These are phyloP conservation scores for Neoarius graeffei DNA, from an alignment of 2,113 vertebrate genomes.

Conservation along the genomic window DNA sequence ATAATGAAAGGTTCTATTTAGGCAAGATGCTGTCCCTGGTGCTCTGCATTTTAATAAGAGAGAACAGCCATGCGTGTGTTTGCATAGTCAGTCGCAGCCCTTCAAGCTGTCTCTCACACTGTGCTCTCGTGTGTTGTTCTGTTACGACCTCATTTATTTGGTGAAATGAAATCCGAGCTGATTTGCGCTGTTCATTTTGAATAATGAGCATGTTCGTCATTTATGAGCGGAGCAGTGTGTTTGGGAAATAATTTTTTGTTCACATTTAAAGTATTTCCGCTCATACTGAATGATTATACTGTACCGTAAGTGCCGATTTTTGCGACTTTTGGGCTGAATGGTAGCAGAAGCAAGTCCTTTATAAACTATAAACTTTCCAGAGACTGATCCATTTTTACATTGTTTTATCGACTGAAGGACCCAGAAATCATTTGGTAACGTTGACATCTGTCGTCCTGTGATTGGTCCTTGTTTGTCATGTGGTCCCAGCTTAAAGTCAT, in stretches of 20 bases:
- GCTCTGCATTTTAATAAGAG: constrained; percentile 38
- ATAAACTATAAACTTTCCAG: no score
- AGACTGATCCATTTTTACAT: no score
- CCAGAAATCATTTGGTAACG: no score
- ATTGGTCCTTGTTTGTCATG: background rate
- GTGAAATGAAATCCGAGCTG: background rate
- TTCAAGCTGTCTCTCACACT: constrained; percentile 11
- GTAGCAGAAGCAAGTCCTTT: no score
- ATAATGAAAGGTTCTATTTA: constrained; percentile 65
- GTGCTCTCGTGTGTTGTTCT: background rate
- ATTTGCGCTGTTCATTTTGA: background rate
- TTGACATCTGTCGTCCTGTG: background rate
- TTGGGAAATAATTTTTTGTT: background rate
- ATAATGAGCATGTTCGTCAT: background rate
- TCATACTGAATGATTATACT: background rate
- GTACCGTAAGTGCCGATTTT: background rate
- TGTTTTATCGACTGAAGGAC: no score
- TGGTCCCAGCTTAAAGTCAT: background rate
- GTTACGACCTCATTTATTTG: constrained; percentile 12
- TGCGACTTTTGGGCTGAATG: background rate
- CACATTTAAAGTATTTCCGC: background rate
- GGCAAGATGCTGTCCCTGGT: constrained; percentile 51
- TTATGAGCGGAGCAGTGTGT: background rate
- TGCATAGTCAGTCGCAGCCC: background rate
- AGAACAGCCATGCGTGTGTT: background rate